These are phyloP conservation scores for Lycopodina hypogea DNA, from an alignment of 37 sponge, comb jelly and placozoan genomes.

Conservation along the genomic window DNA sequence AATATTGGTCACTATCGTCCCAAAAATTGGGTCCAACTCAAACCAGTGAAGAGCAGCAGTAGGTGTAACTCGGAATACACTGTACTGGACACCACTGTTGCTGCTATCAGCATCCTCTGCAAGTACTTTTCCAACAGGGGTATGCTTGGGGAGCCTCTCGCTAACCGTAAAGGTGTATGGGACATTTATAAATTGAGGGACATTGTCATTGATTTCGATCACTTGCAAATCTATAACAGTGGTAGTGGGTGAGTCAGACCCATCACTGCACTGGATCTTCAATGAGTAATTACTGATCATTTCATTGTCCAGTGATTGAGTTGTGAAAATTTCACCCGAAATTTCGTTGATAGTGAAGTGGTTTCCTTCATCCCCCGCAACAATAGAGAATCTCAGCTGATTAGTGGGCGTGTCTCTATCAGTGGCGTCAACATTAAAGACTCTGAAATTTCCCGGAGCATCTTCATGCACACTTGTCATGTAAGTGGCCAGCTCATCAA, in stretches of 20 bases:
- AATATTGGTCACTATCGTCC: conserved; percentile 29
- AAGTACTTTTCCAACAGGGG: conserved; percentile 17
- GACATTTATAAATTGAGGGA: conserved; percentile 38
- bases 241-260: not conserved
- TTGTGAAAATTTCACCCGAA: conserved; percentile 39
- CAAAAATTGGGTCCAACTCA: conserved; percentile 24
- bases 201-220: conserved; percentile 68
- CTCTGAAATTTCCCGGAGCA: not conserved
- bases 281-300: conserved; percentile 46
- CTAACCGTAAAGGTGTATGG: conserved; percentile 33
- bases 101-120: conserved; percentile 35
- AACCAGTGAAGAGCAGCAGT: conserved; percentile 21
- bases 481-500: not conserved
- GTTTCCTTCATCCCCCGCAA: conserved; percentile 20
- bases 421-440: conserved; percentile 27
- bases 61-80: conserved; percentile 6
- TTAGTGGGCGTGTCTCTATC: conserved; percentile 47
- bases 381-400: conserved; percentile 36
- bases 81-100: conserved; percentile 24
- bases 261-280: conserved; percentile 40
- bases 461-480: conserved; percentile 21
- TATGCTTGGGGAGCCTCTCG: conserved; percentile 2
- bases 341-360: conserved; percentile 29
- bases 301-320: conserved; percentile 49
- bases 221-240: conserved; percentile 30